Evolutionary conservation across 2,888 invertebrate species (phyloP), one percentile per base, ranked within the genome.

Genomic region (Habrosyne pyritoides): DNA sequence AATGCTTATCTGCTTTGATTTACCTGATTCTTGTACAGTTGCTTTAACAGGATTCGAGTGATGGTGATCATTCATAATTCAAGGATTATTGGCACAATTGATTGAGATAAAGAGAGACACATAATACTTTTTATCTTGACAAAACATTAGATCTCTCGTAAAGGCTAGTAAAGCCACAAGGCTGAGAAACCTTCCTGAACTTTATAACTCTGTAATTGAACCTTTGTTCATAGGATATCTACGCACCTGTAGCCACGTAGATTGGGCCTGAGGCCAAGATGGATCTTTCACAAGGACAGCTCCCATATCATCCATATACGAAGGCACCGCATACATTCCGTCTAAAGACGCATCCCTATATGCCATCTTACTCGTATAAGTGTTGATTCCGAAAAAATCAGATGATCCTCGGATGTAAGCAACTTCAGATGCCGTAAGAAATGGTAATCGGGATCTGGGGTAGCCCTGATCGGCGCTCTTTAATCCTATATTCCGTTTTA

Each of bases 321-420:
- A 93, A 0, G 92, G 91, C 0, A 77, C 70, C 0, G 77, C 47
- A 33, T 84, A 85, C 81, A 85, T 76, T 51, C 89, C 89, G 5
- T 87, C 86, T 53, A 84, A 65, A 21, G 81, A 88, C 0, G 77
- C 84, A 57, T 82, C 82, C 62, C 80, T 75, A 56, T 88, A 86
- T 0, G 89, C 87, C 61, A 94, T 53, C 59, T 81, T 84, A 0
- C 93, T 87, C 0, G 94, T 93, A 77, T 95, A 96, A 56, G 94
- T 91, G 71, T 95, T 96, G 5, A 96, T 66, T 0, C 95, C 95
- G 28, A 96, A 86, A 79, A 95, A 95, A 75, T 96, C 96, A 0
- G 94, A 91, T 3, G 95, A 94, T 2, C 93, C 94, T 22, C 86
- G 88, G 48, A 96, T 93, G 21, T 87, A 78, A 30, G 84, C 75